Conservation (phyloP, 2,113 vertebrate genomes). For the Dipodomys ordii region DNA sequence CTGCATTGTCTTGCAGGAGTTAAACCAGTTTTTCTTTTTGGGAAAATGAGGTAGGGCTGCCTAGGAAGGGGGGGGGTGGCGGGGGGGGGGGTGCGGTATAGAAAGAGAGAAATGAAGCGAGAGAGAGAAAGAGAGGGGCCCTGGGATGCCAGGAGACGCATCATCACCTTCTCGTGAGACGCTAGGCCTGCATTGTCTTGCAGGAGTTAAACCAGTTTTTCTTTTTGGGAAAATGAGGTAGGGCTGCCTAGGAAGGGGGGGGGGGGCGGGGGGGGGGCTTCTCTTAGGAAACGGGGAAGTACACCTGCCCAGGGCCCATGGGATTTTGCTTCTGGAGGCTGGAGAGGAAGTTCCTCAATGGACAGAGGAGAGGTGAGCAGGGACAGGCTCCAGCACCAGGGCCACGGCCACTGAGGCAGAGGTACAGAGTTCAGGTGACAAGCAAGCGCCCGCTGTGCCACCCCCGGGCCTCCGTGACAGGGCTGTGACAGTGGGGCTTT, state of each 20-base stretch:
- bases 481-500: rapidly evolving
- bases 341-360: background rate
- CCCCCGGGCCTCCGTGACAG: too few species aligned
- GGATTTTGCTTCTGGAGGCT: rapidly evolving
- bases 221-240: background rate
- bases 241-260: too few species aligned
- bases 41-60: background rate
- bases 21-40: rapidly evolving
- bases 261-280: background rate
- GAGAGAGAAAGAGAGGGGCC: too few species aligned
- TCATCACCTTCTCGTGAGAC: too few species aligned
- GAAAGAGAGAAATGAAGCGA: too few species aligned
- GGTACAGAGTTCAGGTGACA: rapidly evolving
- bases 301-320: too few species aligned
- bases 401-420: rapidly evolving
- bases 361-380: too few species aligned
- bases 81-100: too few species aligned
- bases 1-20: rapidly evolving
- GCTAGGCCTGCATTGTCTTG: rapidly evolving
- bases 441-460: rapidly evolving
- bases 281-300: background rate
- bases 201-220: background rate
- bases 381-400: too few species aligned
- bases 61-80: too few species aligned
- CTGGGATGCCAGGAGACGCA: too few species aligned